Conservation (phyloP, 2,888 invertebrate species). For the Odontocerum albicorne region DNA sequence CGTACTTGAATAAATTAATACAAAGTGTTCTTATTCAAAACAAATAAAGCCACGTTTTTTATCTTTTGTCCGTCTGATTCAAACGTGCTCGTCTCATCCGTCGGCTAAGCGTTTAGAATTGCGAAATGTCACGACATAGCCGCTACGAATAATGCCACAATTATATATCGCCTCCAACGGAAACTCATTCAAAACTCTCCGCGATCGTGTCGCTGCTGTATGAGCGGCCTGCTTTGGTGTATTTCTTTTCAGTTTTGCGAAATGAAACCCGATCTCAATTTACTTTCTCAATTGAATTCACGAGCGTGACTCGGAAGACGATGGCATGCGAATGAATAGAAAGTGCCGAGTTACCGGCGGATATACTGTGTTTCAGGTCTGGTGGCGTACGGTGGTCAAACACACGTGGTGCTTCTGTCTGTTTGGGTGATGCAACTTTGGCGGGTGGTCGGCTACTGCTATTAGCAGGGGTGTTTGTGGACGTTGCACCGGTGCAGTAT, state of each 20-base stretch:
- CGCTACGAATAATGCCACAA: too few relatives aligned
- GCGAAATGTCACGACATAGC: background rate
- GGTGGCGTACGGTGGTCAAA: constrained; percentile 1
- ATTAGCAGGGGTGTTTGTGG: too few relatives aligned
- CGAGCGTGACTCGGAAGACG: too few relatives aligned
- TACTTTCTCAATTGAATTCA: too few relatives aligned
- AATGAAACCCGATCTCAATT: too few relatives aligned
- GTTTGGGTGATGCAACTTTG: constrained; percentile 9
- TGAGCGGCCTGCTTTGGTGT: too few relatives aligned
- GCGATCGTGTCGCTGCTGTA: too few relatives aligned
- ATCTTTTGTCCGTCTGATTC: background rate
- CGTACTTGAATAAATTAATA: constrained; percentile 11
- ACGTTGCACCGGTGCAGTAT: too few relatives aligned
- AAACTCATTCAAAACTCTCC: constrained; percentile 11
- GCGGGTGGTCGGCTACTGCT: constrained; percentile 9
- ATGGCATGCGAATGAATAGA: too few relatives aligned
- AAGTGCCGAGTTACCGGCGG: background rate
- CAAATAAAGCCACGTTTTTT: constrained; percentile 5
- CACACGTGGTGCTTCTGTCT: constrained; percentile 12
- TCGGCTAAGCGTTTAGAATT: background rate
- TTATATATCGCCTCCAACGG: constrained; percentile 9
- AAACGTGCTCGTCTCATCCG: background rate
- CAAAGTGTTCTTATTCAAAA: constrained; percentile 16
- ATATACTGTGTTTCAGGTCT: background rate
- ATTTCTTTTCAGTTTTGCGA: too few relatives aligned